Percentiles rank a stretch among this genome's conserved stretches.
These are phyloP conservation scores for Takifugu rubripes DNA, from an alignment of 2,797 vertebrate genomes.

Conservation along the genomic window DNA sequence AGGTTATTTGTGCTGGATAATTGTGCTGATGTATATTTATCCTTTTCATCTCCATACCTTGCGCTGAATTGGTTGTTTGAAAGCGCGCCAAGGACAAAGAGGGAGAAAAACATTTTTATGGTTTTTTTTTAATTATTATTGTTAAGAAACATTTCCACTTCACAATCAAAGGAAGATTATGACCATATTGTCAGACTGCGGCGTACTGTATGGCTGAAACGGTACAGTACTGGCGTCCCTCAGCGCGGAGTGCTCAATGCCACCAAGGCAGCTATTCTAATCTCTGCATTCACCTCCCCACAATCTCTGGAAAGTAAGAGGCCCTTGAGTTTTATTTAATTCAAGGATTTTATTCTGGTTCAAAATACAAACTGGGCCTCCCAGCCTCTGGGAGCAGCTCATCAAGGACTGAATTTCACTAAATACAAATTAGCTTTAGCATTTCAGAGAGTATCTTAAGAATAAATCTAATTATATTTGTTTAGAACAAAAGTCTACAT, in stretches of 20 bases:
- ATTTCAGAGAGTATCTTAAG: constrained; percentile 66
- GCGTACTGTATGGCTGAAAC: constrained; percentile 28
- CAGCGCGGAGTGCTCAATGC: constrained; percentile 48
- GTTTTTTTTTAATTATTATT: no score
- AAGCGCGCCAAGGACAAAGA: no score
- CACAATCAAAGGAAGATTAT: no score
- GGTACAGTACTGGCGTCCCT: constrained; percentile 44
- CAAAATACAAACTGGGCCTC: constrained; percentile 75
- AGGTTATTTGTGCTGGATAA: no score
- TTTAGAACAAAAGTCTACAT: constrained; percentile 76
- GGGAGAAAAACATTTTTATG: no score
- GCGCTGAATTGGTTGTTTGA: no score
- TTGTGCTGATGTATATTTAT: no score
- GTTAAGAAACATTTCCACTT: no score
- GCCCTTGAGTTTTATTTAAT: constrained; percentile 77
- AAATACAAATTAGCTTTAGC: constrained; percentile 80
- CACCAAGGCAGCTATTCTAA: constrained; percentile 64
- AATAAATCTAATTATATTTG: constrained; percentile 80
- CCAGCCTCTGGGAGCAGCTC: constrained; percentile 71
- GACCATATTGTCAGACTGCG: constrained; percentile 47
- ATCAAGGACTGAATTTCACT: constrained; percentile 81
- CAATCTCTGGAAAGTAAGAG: constrained; percentile 76
- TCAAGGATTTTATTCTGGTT: constrained; percentile 81
- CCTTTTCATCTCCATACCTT: no score
- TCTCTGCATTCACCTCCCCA: constrained; percentile 60